Evolutionary conservation across 2,888 invertebrate species (phyloP), one percentile per base, ranked within the genome.

Genomic region (Gortyna flavago): DNA sequence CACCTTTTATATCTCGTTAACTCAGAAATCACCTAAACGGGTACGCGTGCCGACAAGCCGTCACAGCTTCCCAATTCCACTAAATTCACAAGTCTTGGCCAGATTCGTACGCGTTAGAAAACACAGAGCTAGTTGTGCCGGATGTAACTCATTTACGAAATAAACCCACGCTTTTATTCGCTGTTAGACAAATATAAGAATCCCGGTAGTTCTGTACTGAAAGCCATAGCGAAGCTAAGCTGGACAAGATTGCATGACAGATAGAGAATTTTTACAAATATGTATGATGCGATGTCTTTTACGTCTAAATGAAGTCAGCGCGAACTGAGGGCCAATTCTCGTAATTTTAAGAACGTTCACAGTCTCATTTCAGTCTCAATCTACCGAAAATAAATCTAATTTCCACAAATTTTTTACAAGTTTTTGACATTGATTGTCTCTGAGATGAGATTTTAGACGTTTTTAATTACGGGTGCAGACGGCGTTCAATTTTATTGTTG

Each of bases 91-190:
- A 51, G 41, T 71, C 74, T 67, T 51, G 65, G 25, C 67, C 73
- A 85, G 83, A 89, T 89, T 85, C 75, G 77, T 83, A 85, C 77
- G 62, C 81, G 64, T 85, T 75, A 73, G 80, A 84, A 80, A 83
- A 81, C 83, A 85, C 13, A 61, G 75, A 76, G 67, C 80, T 81
- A 80, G 67, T 41, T 48, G 41, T 65, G 69, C 90, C 92, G 93
- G 93, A 93, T 90, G 90, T 84, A 82, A 85, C 91, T 90, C 86
- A 88, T 93, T 92, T 90, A 91, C 91, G 85, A 85, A 89, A 89
- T 87, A 86, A 78, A 84, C 91, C 91, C 85, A 90, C 90, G 89
- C 90, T 79, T 84, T 84, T 88, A 91, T 92, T 90, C 88, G 88
- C 88, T 89, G 87, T 85, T 90, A 88, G 86, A 87, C 90, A 90